Conservation (phyloP, 2,113 vertebrate species). For the Camelus bactrianus region DNA sequence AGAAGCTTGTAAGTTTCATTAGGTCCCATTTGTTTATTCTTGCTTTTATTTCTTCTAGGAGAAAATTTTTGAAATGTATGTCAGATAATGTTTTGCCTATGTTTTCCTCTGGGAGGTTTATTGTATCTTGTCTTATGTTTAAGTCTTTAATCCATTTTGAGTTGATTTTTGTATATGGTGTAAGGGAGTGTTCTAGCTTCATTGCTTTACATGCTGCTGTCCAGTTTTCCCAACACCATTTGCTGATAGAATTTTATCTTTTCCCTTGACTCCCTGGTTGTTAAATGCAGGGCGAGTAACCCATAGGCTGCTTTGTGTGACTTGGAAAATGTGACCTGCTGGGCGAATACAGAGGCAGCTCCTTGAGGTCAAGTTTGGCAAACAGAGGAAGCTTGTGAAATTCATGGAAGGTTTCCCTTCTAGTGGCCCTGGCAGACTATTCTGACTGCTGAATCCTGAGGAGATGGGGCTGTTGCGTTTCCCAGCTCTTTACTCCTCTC, state of each 20-base stretch:
- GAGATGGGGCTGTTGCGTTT: neutral
- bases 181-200: no score
- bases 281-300: slow-evolving; percentile 33
- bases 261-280: neutral
- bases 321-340: neutral
- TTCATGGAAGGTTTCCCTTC: neutral
- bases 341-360: neutral
- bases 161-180: no score
- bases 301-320: slow-evolving; percentile 24
- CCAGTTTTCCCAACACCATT: no score
- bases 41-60: no score
- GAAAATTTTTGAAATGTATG: no score
- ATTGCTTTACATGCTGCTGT: no score
- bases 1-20: no score
- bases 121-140: no score
- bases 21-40: no score
- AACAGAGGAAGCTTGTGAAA: neutral
- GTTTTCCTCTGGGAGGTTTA: no score
- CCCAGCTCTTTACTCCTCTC: neutral
- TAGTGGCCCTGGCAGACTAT: accelerated
- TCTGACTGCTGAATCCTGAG: neutral
- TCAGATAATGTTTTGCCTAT: no score
- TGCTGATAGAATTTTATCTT: neutral
- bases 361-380: neutral
- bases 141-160: no score